Evolutionary conservation across 2,888 invertebrate genomes (phyloP), one percentile per base, ranked within the genome.

Genomic region (Melipona bicolor): DNA sequence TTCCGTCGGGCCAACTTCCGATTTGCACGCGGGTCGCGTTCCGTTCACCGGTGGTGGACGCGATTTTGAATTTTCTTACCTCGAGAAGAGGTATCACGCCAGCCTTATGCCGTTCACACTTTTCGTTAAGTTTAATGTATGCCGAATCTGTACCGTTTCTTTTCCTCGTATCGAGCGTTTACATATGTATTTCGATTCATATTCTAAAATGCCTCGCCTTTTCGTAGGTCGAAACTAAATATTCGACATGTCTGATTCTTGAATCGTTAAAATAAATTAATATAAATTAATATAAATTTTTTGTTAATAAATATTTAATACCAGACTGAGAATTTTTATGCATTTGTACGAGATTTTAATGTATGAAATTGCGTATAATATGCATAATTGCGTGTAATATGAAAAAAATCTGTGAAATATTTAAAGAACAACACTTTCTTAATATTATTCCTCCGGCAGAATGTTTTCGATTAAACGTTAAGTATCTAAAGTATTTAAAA

Each of bases 91-190:
- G 56, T 65, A 70, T 70, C n/a, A 19, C 27, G 52, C 0, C 36
- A 36, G 36, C 9, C 36, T 5, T 24, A 27, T 15, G 32, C 27
- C 19, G 17, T 27, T 49, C 50, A 17, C 27, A 49, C 52, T 13
- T 80, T 65, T 64, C 54, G 65, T 77, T 70, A 49, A 6, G 32
- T 65, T 61, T 69, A 68, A 79, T 54, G 32, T 54, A 76, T 76
- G 75, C 67, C 17, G 15, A 69, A 76, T 76, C 62, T 49, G 32
- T 32, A n/a, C 52, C 6, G 61, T 21, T 36, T 62, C 52, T 54
- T 24, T 36, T 2, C 17, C 19, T 27, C 15, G 4, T 21, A 27
- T 50, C 15, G 24, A 70, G 9, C 11, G 3, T 4, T 11, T n/a
- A 59, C 21, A 15, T 6, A 6, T 19, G 17, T 9, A 15, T 52